A percentile compares a stretch with the other conserved stretches of the same genome.
Evolutionary conservation across 2,797 vertebrate species (phyloP).

Genomic region (Lateolabrax maculatus): DNA sequence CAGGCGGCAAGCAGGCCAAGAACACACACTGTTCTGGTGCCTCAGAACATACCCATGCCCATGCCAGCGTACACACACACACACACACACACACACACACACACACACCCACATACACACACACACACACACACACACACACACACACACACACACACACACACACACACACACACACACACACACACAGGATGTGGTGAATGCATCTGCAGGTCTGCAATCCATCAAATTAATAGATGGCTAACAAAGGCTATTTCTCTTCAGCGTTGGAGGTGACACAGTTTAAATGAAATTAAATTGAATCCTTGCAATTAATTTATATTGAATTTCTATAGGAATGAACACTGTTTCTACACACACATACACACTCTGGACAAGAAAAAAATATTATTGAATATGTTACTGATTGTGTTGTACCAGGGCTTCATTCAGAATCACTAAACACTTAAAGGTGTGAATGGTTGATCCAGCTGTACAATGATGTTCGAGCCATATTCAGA

Average conservation of each 20-base stretch:
- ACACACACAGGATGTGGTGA: not conserved
- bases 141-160: not conserved
- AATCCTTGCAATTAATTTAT: constrained; percentile 45
- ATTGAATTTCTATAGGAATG: constrained; percentile 8
- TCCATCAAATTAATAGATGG: constrained; percentile 66
- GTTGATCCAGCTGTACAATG: not conserved
- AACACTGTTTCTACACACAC: not conserved
- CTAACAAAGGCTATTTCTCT: constrained; percentile 56
- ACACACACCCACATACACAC: not conserved
- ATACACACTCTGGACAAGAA: not conserved
- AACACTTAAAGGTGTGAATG: constrained; percentile 3
- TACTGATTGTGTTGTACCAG: constrained; percentile 8
- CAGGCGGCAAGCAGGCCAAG: constrained; percentile 58
- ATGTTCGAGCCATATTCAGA: constrained; percentile 8
- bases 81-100: constrained; percentile 1
- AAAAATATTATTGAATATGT: constrained; percentile 34
- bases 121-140: constrained; percentile 1
- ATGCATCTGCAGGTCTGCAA: constrained; percentile 55
- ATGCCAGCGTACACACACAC: constrained; percentile 4
- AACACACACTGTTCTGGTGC: constrained; percentile 68
- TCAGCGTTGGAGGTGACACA: constrained; percentile 39
- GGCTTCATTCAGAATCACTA: not conserved
- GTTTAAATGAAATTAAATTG: constrained; percentile 57
- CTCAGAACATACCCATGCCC: constrained; percentile 49
- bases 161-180: constrained; percentile 8